Conservation (phyloP, 2,888 invertebrate species). For the Exephanes ischioxanthus region DNA sequence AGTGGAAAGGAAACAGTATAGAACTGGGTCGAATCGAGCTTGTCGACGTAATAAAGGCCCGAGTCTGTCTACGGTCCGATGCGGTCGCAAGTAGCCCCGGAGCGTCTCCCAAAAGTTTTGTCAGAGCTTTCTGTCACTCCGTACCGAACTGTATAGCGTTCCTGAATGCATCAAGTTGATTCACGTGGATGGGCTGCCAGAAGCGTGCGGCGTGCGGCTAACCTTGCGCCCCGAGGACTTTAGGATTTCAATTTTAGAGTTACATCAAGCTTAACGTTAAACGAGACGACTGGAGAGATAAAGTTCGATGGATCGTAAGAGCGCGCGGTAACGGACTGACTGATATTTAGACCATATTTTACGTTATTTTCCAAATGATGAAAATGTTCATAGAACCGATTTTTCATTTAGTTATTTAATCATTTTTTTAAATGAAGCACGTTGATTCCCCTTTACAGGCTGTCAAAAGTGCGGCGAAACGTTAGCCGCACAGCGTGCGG, state of each 20-base stretch:
- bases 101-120: slow-evolving; percentile 59
- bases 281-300: not conserved
- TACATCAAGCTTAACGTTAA: slow-evolving; percentile 23
- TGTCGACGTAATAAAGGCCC: slow-evolving; percentile 54
- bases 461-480: no score
- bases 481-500: slow-evolving; percentile 7
- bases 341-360: not conserved
- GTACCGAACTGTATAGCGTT: slow-evolving; percentile 35
- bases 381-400: not conserved
- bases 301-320: not conserved
- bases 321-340: not conserved
- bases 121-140: slow-evolving; percentile 51
- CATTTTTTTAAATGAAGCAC: not conserved
- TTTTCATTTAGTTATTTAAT: not conserved
- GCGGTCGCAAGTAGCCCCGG: slow-evolving; percentile 58
- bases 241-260: slow-evolving; percentile 33
- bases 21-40: slow-evolving; percentile 54
- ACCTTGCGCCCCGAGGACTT: slow-evolving; percentile 47
- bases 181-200: not conserved
- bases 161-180: slow-evolving; percentile 26
- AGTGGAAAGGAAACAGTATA: slow-evolving; percentile 19
- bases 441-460: slow-evolving; percentile 5
- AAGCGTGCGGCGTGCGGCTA: slow-evolving; percentile 16
- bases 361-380: not conserved
- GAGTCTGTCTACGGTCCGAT: slow-evolving; percentile 57